phyloP scores from a whole-genome alignment of 1,140 invertebrate species.

The Cherax quadricarinatus region DNA sequence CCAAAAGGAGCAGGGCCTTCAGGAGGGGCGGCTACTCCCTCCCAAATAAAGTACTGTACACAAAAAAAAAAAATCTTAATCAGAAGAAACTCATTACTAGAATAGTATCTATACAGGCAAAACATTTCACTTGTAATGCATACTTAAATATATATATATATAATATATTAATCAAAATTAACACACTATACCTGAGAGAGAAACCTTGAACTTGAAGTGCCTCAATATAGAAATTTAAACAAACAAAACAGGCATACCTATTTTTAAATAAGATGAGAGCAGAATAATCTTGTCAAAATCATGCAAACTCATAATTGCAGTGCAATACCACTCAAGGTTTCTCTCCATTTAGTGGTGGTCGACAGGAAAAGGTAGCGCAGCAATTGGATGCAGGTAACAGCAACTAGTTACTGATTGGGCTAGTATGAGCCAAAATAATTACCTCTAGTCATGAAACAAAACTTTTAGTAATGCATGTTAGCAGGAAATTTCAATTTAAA shows the following conservation, averaged over 20 bases:
- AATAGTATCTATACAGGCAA: constrained; percentile 44
- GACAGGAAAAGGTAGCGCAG: constrained; percentile 6
- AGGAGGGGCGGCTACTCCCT: constrained; percentile 16
- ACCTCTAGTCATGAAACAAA: neutral
- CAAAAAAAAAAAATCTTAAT: constrained; percentile 34
- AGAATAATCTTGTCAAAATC: too few species aligned
- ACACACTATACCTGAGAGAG: constrained; percentile 11
- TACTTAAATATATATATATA: neutral
- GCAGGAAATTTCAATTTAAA: too few species aligned
- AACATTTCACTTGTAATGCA: constrained; percentile 40
- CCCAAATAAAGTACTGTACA: constrained; percentile 38
- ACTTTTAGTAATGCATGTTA: too few species aligned
- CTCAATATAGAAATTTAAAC: neutral
- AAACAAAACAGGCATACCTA: neutral
- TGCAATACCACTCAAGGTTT: neutral
- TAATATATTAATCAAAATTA: neutral
- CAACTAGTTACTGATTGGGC: neutral
- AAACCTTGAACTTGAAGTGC: neutral
- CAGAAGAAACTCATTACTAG: constrained; percentile 26
- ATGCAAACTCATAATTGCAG: neutral
- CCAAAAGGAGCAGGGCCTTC: constrained; percentile 26
- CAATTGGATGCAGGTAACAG: constrained; percentile 8
- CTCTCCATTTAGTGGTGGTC: neutral
- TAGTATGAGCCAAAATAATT: constrained; percentile 1
- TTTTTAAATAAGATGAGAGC: too few species aligned